Evolutionary conservation across 2,888 invertebrate genomes (phyloP), one percentile per base, ranked within the genome.

Genomic region (Cremastinae sp.): DNA sequence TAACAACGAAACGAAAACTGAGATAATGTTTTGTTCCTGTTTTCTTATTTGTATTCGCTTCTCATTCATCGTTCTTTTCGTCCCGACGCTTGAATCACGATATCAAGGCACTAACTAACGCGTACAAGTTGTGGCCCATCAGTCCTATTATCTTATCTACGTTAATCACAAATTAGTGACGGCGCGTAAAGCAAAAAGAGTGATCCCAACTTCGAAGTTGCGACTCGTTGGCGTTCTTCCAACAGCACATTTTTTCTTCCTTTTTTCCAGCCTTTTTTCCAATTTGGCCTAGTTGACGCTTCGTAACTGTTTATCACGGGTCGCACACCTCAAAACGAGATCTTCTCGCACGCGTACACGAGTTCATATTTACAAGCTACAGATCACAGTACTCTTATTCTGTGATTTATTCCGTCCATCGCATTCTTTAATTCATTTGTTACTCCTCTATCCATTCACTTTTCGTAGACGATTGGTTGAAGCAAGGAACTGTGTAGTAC

Each of bases 141-240:
- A 88, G 86, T 88, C 84, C 85, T 87, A 86, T 84, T 83, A 83
- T 81, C 83, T 84, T 82, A 81, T 75, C 82, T 84, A 84, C 80
- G 80, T 83, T 86, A 87, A 88, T 88, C 88, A 87, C 87, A 87
- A 83, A 79, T 83, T 83, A 72, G 72, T 78, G 79, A 79, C 78
- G 43, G 72, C 76, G 78, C 65, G 79, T 71, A 65, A 49, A 51
- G 58, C 49, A 7, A 61, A 70, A 58, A 41, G 55, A 51, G 55
- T 53, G 71, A 72, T 66, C 64, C 47, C 66, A 76, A 70, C 58
- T 5, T 77, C 79, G 80, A 73, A 62, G 74, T 61, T 59, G 53
- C 68, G 75, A 74, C 64, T 76, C 75, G 18, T 77, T 74, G 72
- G 62, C 56, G 61, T 56, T 53, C 74, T 70, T 45, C 14, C 18